Base-by-base conservation (phyloP, 2,113 vertebrate species). In the Megalops atlanticus region DNA sequence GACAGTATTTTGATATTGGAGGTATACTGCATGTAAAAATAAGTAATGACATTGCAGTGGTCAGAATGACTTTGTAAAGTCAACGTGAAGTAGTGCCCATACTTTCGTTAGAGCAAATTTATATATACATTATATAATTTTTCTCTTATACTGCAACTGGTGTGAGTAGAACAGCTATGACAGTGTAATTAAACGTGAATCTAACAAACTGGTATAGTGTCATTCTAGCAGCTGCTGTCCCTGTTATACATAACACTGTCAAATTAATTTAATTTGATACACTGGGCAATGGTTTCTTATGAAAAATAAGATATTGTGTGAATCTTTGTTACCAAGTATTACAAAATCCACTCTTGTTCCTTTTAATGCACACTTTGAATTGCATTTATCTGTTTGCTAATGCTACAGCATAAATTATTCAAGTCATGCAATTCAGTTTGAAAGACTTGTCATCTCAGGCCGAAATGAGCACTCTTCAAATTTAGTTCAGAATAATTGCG, bases 361-460 rank as follows among this genome's bases (percentile, higher is more conserved):
- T 69, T 40, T 33, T 27, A 78, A 68, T 41, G 27, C 76, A 78
- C 77, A 78, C 58, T 69, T 78, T 43, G 35, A 38, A 15, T 3
- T 1, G 38, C n/a, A 78, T 54, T 38, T 78, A 54, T 52, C 38
- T 64, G 58, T 64, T 24, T 68, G 45, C 77, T 78, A 78, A 64
- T 78, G 69, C 38, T 68, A 38, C 11, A 33, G 39, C 16, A 18
- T 58, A 78, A 18, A 69, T 43, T 70, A 70, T 43, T 69, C 38
- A 18, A 31, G 71, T 7, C 4, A 24, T 39, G 15, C 2, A 31
- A 16, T 39, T 2, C 71, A 6, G 39, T 8, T 39, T 78, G 27
- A 70, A 69, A 70, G 33, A 31, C 31, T 64, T 64, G 24, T 45
- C 1, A 45, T 45, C 43, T 64, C 58, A 64, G 24, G 52, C 52